Conservation (phyloP, 1,140 invertebrate genomes). For the Magallana ariakensis region DNA sequence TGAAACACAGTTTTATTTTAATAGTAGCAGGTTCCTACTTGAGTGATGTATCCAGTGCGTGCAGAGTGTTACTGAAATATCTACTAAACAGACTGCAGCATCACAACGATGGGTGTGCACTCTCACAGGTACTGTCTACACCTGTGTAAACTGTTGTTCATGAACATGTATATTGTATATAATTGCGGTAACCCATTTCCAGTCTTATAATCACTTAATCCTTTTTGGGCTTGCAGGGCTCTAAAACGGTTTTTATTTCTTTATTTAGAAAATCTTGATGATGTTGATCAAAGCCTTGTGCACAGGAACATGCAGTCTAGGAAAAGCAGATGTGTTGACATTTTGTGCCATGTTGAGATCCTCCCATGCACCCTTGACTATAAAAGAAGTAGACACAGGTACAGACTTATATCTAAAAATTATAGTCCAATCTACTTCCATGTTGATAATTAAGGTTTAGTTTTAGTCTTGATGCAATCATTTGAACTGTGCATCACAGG, state of each 20-base stretch:
- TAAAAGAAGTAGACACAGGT: conserved; percentile 79
- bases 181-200: too few relatives aligned
- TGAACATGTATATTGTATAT: too few relatives aligned
- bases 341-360: conserved; percentile 86
- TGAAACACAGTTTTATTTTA: conserved; percentile 45
- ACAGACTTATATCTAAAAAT: conserved; percentile 9
- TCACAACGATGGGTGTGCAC: conserved; percentile 74
- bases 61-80: conserved; percentile 83
- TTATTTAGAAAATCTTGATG: conserved; percentile 78
- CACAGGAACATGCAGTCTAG: conserved; percentile 73
- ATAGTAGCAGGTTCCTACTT: conserved; percentile 85
- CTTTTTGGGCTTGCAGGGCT: neutral
- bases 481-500: too few relatives aligned
- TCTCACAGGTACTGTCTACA: conserved; percentile 72
- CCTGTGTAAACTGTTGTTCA: too few relatives aligned
- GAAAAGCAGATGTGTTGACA: conserved; percentile 81
- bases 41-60: conserved; percentile 82
- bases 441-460: neutral
- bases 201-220: too few relatives aligned
- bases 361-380: conserved; percentile 83
- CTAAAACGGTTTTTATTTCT: conserved; percentile 11
- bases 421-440: neutral
- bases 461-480: too few relatives aligned
- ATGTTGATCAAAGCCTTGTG: conserved; percentile 78
- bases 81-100: conserved; percentile 82